Evolutionary conservation across 2,888 invertebrate species (phyloP), one percentile per base, ranked within the genome.

Genomic region (Nematopogon swammerdamellus): DNA sequence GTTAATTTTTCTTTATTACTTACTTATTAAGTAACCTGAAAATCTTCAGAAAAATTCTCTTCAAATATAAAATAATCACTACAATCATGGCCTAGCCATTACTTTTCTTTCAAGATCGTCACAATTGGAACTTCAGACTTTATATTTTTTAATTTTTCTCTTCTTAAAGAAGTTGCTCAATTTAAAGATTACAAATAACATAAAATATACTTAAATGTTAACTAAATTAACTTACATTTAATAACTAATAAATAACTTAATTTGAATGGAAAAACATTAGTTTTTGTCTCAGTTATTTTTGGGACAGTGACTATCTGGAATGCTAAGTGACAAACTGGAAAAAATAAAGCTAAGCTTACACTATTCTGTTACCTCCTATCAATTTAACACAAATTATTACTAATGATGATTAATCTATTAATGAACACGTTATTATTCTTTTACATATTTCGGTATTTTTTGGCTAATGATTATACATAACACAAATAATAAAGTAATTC

Each of bases 221-320:
- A 46, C 46, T 46, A 46, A 20, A 46, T 25, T n/a, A 19, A 46
- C 29, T 25, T 44, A 44, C 19, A 45, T 19, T 25, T 25, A 25
- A 25, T 25, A 25, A 20, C 29, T 46, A 46, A 16, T 29, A 46
- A 46, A 16, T 29, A 46, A 46, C 46, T 46, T 17, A 46, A 46
- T 46, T 19, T 46, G 18, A 25, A 20, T 46, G 18, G 29, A 46
- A 46, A 25, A 20, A 29, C 25, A 46, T 46, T 19, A 17, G 20
- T 46, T 20, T 46, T 25, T 19, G 20, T 20, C 29, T n/a, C 19
- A 20, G 46, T 20, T 20, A 46, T 19, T 19, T 46, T 25, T 46
- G 46, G 46, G 46, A 46, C 46, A 46, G 46, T 46, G 46, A 46
- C 46, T 46, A 46, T 46, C 25, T 46, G 20, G 46, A 46, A 46